These are phyloP conservation scores for Bergia sp. DNA, from an alignment of 92 coral and sea anemone genomes.

Conservation along the genomic window DNA sequence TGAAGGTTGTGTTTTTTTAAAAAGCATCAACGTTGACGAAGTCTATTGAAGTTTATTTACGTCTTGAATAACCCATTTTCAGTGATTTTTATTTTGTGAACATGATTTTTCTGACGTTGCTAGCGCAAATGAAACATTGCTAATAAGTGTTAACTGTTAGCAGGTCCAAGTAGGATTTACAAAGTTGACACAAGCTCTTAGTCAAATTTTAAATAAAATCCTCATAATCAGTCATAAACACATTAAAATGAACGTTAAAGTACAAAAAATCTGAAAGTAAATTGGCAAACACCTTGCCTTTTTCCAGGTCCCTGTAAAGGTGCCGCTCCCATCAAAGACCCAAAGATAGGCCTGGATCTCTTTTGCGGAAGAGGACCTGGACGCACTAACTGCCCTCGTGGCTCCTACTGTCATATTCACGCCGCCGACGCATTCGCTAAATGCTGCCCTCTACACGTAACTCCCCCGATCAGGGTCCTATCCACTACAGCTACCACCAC, in stretches of 20 bases:
- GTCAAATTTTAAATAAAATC: no score
- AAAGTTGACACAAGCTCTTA: no score
- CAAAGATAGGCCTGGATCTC: conserved; percentile 32
- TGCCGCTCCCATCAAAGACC: conserved; percentile 22
- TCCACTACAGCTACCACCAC: background rate
- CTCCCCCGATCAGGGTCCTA: background rate
- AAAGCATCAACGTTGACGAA: no score
- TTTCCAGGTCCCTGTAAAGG: conserved; percentile 41
- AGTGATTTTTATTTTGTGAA: no score
- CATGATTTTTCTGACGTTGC: no score
- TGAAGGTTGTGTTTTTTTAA: no score
- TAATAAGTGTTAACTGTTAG: no score
- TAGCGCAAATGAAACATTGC: no score
- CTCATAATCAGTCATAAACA: background rate
- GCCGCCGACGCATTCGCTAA: conserved; percentile 19
- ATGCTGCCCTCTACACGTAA: conserved; percentile 28
- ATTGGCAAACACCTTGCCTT: background rate
- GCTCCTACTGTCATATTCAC: conserved; percentile 37
- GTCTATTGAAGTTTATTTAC: no score
- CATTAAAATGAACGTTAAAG: background rate
- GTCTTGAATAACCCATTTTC: no score
- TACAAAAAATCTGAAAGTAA: background rate
- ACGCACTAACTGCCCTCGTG: background rate
- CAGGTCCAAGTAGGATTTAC: no score
- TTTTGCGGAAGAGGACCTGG: conserved; percentile 38